Evolutionary conservation across 2,888 invertebrate species (phyloP), one percentile per base, ranked within the genome.

Genomic region (Zygaena filipendulae): DNA sequence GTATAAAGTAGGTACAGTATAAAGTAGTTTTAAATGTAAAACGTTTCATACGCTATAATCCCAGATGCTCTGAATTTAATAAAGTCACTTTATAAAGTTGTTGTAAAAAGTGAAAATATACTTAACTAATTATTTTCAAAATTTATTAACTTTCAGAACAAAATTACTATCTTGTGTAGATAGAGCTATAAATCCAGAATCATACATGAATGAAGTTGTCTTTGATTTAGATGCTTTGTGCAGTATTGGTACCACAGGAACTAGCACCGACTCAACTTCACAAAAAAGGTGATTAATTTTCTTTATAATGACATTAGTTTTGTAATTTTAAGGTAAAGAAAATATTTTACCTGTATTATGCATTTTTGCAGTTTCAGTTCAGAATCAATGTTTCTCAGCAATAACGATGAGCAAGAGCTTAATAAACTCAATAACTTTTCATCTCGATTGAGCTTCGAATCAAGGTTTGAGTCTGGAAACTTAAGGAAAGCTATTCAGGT

Each of bases 381-480:
- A 10, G 75, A 75, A 12, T 49, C 35, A 20, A 9, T 58, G 9
- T 49, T 68, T 28, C 53, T 84, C 2, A 54, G 52, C 27, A 84
- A 84, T 43, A 67, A 52, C 13, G 84, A 85, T 44, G 81, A 82
- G 40, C 67, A 68, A 39, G 77, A 81, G 63, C 48, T 82, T 47
- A 39, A 57, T 21, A 61, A 74, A 60, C 42, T 67, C 40, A 64
- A 63, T 48, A 49, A 42, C 20, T 75, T 61, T 40, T 49, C 68
- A 1, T 71, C 70, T 38, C 61, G 71, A 44, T 70, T 92, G 22
- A 70, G 79, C 28, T 94, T 94, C 59, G 92, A 93, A 57, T 90
- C 92, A 3, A 83, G 92, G 51, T 94, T 94, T 69, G 94, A 94
- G 59, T 87, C 89, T 43, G 94, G 93, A 11, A 94, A 94, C 69